phyloP scores from a whole-genome alignment of 2,797 vertebrate genomes.

The Rhinophrynus dorsalis region DNA sequence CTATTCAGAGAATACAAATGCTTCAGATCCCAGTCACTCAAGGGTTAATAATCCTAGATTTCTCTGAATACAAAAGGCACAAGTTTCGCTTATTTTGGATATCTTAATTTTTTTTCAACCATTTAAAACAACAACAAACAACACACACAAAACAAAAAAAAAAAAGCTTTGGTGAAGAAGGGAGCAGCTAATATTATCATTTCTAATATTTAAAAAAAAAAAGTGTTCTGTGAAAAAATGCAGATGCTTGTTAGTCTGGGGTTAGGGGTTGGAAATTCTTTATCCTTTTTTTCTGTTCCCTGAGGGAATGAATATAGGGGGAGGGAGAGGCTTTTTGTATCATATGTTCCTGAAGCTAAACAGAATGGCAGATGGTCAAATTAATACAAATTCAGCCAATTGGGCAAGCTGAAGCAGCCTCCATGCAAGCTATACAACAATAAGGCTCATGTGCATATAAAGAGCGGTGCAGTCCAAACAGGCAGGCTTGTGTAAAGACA shows the following conservation, averaged over 20 bases:
- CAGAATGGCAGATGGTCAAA: constrained; percentile 80
- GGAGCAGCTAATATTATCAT: background rate
- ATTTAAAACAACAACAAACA: too few species aligned
- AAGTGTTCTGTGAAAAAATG: constrained; percentile 47
- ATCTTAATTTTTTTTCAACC: too few species aligned
- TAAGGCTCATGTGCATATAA: constrained; percentile 9
- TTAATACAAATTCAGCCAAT: constrained; percentile 72
- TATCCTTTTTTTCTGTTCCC: constrained; percentile 24
- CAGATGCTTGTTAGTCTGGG: constrained; percentile 47
- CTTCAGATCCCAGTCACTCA: background rate
- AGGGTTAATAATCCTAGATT: background rate
- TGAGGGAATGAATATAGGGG: background rate
- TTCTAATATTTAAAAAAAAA: constrained; percentile 33
- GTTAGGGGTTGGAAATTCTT: constrained; percentile 51
- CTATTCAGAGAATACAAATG: background rate
- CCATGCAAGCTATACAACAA: constrained; percentile 47
- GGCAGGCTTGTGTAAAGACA: constrained; percentile 14
- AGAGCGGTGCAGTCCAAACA: constrained; percentile 33
- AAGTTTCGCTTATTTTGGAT: background rate
- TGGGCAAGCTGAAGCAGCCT: constrained; percentile 59
- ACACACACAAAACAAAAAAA: background rate
- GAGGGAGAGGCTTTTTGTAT: constrained; percentile 58
- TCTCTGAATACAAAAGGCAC: background rate
- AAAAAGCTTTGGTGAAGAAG: background rate
- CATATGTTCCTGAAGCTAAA: constrained; percentile 76